Percentiles rank a stretch among this genome's conserved stretches.
Evolutionary conservation across 2,888 invertebrate genomes (phyloP).

Genomic region (Xestia sexstrigata): DNA sequence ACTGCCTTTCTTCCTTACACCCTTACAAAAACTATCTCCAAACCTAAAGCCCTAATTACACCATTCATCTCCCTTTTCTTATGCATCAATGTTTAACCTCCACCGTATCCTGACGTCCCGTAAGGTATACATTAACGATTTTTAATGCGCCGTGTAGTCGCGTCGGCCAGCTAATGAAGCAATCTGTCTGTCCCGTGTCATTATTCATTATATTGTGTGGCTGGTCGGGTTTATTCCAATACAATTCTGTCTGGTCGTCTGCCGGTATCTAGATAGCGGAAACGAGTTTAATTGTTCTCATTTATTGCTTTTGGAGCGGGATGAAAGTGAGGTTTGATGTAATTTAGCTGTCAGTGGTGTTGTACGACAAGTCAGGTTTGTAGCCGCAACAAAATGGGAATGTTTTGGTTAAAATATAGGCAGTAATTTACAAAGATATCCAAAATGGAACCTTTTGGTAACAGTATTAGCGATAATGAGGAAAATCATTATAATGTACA

Average conservation of each 20-base stretch:
- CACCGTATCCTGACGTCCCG: slow-evolving; percentile 31
- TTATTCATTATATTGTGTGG: slow-evolving; percentile 67
- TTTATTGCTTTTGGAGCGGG: slow-evolving; percentile 27
- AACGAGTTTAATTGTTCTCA: slow-evolving; percentile 54
- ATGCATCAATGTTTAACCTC: slow-evolving; percentile 48
- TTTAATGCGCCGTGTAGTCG: slow-evolving; percentile 60
- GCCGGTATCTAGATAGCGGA: slow-evolving; percentile 50
- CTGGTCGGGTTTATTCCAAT: slow-evolving; percentile 48
- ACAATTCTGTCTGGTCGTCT: slow-evolving; percentile 55
- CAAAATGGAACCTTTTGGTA: background rate
- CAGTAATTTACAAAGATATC: background rate
- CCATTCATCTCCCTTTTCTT: slow-evolving; percentile 38
- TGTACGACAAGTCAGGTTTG: background rate
- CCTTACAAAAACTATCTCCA: background rate
- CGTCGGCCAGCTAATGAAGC: slow-evolving; percentile 67
- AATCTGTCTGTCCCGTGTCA: slow-evolving; percentile 66
- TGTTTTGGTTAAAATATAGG: background rate
- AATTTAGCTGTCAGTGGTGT: background rate
- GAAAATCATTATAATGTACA: slow-evolving; percentile 4
- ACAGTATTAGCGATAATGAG: background rate
- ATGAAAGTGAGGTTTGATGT: slow-evolving; percentile 7
- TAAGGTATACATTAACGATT: slow-evolving; percentile 48
- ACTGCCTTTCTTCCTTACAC: background rate
- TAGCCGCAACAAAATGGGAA: background rate
- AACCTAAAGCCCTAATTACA: slow-evolving; percentile 20